These are phyloP conservation scores for Leptopilina boulardi DNA, from an alignment of 1,140 invertebrate species.

Conservation along the genomic window DNA sequence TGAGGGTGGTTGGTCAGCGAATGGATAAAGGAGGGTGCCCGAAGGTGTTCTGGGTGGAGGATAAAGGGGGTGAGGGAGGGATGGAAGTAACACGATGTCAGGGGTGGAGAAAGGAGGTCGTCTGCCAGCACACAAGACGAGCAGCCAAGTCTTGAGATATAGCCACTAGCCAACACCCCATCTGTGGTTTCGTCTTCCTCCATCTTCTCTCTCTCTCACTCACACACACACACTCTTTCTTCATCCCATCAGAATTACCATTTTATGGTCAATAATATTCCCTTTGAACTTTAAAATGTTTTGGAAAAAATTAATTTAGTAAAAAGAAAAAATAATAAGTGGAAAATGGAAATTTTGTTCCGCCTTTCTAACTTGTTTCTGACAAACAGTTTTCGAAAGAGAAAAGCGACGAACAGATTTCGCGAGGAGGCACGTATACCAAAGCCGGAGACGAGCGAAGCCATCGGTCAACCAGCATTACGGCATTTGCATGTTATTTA, in stretches of 20 bases:
- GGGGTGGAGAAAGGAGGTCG: constrained; percentile 50
- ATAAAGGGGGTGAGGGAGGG: no score
- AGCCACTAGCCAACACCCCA: constrained; percentile 70
- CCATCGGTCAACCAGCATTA: constrained; percentile 77
- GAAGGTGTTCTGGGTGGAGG: constrained; percentile 46
- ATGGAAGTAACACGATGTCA: constrained; percentile 47
- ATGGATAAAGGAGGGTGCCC: constrained; percentile 59
- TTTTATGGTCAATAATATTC: no score
- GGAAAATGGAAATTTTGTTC: no score
- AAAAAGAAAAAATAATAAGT: no score
- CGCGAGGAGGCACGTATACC: constrained; percentile 53
- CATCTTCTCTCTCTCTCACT: neutral
- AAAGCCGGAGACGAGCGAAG: constrained; percentile 67
- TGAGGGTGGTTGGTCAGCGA: constrained; percentile 71
- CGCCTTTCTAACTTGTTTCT: neutral
- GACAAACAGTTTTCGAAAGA: neutral
- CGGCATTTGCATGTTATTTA: constrained; percentile 78
- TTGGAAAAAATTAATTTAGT: no score
- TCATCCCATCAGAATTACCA: neutral
- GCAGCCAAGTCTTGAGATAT: constrained; percentile 67
- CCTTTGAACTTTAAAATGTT: no score
- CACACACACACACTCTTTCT: neutral
- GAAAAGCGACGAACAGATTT: constrained; percentile 49
- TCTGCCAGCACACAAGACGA: constrained; percentile 46
- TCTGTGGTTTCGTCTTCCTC: constrained; percentile 60